These are phyloP conservation scores for Brachyptera risi DNA, from an alignment of 2,888 invertebrate genomes.

Conservation along the genomic window DNA sequence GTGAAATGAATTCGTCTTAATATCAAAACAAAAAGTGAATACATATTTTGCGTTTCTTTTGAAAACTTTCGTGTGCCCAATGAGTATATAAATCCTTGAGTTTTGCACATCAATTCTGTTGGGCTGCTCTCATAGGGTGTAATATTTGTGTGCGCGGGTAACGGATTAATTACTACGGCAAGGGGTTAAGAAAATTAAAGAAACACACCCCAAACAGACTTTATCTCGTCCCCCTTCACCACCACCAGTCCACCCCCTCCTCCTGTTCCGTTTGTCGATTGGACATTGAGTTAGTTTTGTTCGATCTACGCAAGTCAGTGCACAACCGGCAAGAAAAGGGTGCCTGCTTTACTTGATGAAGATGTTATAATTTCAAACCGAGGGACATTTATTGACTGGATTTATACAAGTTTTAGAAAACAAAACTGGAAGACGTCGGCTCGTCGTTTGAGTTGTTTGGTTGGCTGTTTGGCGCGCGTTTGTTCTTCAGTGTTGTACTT, in stretches of 20 bases:
- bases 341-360: neutral
- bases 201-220: neutral
- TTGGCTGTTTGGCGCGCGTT: too few species aligned
- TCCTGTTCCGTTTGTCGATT: conserved; percentile 11
- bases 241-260: too few species aligned
- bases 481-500: too few species aligned
- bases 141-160: neutral
- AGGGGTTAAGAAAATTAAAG: conserved; percentile 12
- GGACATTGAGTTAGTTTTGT: conserved; percentile 6
- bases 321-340: conserved; percentile 3
- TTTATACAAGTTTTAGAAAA: conserved; percentile 20
- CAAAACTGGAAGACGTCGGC: too few species aligned
- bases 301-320: conserved; percentile 18
- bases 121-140: neutral
- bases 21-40: too few species aligned
- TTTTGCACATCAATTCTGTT: too few species aligned
- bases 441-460: too few species aligned
- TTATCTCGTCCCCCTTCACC: too few species aligned
- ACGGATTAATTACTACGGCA: conserved; percentile 5
- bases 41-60: too few species aligned
- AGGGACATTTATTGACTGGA: conserved; percentile 22
- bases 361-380: conserved; percentile 21
- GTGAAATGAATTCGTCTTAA: too few species aligned
- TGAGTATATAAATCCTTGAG: too few species aligned
- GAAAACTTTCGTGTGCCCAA: too few species aligned